Conservation (phyloP, 2,888 invertebrate genomes). For the Homarus gammarus region DNA sequence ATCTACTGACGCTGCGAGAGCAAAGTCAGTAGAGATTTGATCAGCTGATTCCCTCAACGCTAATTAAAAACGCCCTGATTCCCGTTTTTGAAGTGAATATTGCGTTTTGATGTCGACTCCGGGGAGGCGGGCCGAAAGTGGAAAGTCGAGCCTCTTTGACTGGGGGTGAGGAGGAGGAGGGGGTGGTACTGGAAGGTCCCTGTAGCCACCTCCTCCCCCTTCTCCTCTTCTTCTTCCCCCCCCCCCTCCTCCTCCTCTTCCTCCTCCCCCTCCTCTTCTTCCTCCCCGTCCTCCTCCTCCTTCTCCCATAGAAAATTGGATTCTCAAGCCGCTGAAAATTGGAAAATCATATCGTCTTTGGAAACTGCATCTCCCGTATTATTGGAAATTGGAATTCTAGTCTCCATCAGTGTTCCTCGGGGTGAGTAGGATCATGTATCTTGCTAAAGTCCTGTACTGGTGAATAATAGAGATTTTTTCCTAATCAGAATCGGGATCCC, state of each 20-base stretch:
- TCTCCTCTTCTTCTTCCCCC: neutral
- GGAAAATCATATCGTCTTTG: neutral
- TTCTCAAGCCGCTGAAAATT: neutral
- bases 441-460: too few relatives aligned
- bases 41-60: constrained; percentile 65
- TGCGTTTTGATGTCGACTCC: constrained; percentile 60
- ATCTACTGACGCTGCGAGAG: constrained; percentile 58
- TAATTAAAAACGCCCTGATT: constrained; percentile 59
- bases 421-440: too few relatives aligned
- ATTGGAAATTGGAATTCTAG: too few relatives aligned
- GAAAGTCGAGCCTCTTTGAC: neutral
- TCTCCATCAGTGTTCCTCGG: too few relatives aligned
- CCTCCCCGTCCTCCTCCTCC: too few relatives aligned
- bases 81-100: constrained; percentile 61
- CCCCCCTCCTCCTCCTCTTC: neutral
- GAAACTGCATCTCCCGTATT: too few relatives aligned
- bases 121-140: neutral
- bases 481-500: too few relatives aligned
- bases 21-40: constrained; percentile 67
- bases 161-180: constrained; percentile 5
- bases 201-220: neutral
- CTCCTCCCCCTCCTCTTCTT: too few relatives aligned
- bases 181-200: neutral
- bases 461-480: too few relatives aligned
- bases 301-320: neutral